A percentile compares a stretch with the other conserved stretches of the same genome.
Evolutionary conservation across 2,797 vertebrate species (phyloP).

Genomic region (Argentina silus): DNA sequence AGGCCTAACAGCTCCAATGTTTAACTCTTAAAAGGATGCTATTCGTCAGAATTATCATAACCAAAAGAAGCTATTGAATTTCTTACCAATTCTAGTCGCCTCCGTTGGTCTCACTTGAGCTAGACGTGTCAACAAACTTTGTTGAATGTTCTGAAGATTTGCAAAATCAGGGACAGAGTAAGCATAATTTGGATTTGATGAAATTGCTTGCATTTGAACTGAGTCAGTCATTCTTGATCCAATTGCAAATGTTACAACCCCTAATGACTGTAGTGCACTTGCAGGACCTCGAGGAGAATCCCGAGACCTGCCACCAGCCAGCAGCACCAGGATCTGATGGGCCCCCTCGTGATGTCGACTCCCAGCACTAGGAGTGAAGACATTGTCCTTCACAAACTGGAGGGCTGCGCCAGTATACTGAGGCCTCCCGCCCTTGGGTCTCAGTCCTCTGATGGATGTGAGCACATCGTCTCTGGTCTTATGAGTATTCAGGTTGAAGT

Average conservation of each 20-base stretch:
- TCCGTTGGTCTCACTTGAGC: constrained; percentile 42
- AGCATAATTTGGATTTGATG: constrained; percentile 58
- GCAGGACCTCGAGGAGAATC: constrained; percentile 74
- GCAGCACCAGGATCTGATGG: constrained; percentile 71
- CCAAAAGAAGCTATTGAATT: neutral
- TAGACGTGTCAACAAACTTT: constrained; percentile 59
- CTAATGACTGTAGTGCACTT: constrained; percentile 63
- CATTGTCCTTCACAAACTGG: constrained; percentile 70
- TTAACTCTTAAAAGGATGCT: neutral
- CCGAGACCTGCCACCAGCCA: constrained; percentile 73
- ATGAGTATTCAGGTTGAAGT: constrained; percentile 71
- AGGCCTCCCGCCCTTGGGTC: constrained; percentile 74
- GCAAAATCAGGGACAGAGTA: constrained; percentile 67
- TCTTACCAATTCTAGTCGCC: constrained; percentile 60
- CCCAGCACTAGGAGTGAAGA: constrained; percentile 65
- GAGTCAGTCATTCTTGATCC: constrained; percentile 68
- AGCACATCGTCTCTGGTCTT: constrained; percentile 61
- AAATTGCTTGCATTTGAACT: constrained; percentile 68
- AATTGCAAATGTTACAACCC: constrained; percentile 69
- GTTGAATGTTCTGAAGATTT: constrained; percentile 60
- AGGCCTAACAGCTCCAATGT: neutral
- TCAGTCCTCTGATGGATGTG: constrained; percentile 61
- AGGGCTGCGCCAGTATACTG: constrained; percentile 75
- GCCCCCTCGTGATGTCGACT: constrained; percentile 56
- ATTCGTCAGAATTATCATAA: neutral